Evolutionary conservation across 2,797 vertebrate genomes (phyloP).

Genomic region (Darevskia nairensis): DNA sequence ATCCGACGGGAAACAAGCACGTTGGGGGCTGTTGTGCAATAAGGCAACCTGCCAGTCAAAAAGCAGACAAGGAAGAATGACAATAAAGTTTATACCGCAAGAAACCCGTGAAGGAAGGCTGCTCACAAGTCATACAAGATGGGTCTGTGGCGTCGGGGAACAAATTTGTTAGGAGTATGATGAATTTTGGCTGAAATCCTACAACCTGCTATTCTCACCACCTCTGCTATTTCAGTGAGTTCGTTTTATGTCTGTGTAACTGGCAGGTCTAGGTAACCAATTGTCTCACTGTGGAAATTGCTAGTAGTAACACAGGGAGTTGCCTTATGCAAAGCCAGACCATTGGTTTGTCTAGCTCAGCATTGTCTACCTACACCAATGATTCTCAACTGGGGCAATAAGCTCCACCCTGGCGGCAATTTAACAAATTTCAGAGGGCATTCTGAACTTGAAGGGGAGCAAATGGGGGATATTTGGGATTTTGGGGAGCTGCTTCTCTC

Average conservation of each 20-base stretch:
- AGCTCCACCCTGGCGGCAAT: no score
- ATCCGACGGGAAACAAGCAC: not conserved
- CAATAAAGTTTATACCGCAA: accelerated
- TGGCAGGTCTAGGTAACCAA: not conserved
- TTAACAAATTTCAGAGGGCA: no score
- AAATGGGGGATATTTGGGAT: not conserved
- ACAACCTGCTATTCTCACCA: not conserved
- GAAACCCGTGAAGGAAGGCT: accelerated
- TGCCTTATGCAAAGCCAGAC: no score
- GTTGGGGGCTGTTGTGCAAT: not conserved
- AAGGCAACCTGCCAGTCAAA: conserved; percentile 6
- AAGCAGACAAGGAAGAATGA: accelerated
- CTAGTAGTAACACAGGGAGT: not conserved
- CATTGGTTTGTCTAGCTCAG: not conserved
- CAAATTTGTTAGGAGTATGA: not conserved
- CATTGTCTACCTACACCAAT: not conserved
- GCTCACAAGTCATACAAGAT: not conserved
- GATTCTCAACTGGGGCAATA: not conserved
- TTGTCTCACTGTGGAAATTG: not conserved
- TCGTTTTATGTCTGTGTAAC: not conserved
- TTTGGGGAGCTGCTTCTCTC: not conserved
- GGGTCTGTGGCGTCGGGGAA: not conserved
- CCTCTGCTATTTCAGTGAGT: not conserved
- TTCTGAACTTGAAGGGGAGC: no score
- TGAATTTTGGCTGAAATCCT: not conserved